Evolutionary conservation across 2,888 invertebrate genomes (phyloP), one percentile per base, ranked within the genome.

Genomic region (Macrophya annulata): DNA sequence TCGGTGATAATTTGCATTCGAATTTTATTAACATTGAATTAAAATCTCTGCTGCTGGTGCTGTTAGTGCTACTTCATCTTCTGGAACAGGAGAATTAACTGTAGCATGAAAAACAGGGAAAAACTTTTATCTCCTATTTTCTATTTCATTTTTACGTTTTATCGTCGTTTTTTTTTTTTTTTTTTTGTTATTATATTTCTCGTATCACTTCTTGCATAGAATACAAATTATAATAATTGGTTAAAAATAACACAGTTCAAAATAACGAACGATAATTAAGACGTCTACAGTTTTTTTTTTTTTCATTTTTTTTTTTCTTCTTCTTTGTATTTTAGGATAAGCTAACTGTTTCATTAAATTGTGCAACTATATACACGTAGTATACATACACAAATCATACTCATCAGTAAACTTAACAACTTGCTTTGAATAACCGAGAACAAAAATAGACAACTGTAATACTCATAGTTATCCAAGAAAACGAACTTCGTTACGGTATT

Each of bases 181-280:
- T n/a, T n/a, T n/a, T n/a, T n/a, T n/a, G n/a, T n/a, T n/a, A n/a
- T n/a, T 31, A 31, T 31, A 31, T 31, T 2, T 31, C 65, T 10
- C 31, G 65, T 1, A 65, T 10, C 37, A 15, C 37, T 68, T 1
- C 31, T 31, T 31, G 31, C 17, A 12, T n/a, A 37, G 17, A 68
- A 17, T 4, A 68, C 68, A 37, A 68, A 68, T 68, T 37, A 68
- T 37, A 68, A 68, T 68, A 68, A 68, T 68, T 68, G 37, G 68
- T 68, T 15, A 37, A 37, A 68, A 31, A 68, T 15, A 68, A 37
- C 37, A 68, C 0, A 37, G 68, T 0, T 68, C 31, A 17, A 68
- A 17, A 37, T 68, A 68, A 68, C 8, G 17, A 68, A 37, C 68
- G 68, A 8, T 8, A 68, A 68, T 68, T 68, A 37, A 25, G 31